Conservation (phyloP, 2,888 invertebrate species). For the Caenorhabditis macrosperma region DNA sequence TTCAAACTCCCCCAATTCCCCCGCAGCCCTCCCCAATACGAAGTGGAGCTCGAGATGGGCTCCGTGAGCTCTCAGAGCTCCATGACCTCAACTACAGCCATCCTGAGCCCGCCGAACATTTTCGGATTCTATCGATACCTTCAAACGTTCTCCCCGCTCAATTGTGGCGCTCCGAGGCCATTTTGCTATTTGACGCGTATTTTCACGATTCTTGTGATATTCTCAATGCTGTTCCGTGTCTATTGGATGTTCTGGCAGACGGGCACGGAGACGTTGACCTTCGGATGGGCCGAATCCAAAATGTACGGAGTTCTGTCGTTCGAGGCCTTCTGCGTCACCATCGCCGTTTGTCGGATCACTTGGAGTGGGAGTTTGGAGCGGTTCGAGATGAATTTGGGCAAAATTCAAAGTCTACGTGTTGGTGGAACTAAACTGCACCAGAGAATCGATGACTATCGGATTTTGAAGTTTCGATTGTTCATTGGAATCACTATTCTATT, state of each 20-base stretch:
- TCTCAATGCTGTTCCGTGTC: not conserved
- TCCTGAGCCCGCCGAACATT: slow-evolving; percentile 12
- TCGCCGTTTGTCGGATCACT: slow-evolving; percentile 1
- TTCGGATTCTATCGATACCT: slow-evolving; percentile 22
- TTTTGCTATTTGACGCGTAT: not conserved
- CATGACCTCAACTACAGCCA: not conserved
- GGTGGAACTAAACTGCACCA: not conserved
- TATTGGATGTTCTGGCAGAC: slow-evolving; percentile 16
- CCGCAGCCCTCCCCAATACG: not conserved
- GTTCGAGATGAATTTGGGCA: slow-evolving; percentile 19
- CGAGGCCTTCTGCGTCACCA: slow-evolving; percentile 5
- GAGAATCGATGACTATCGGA: slow-evolving; percentile 15
- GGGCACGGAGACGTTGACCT: not conserved
- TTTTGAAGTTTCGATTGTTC: slow-evolving; percentile 9
- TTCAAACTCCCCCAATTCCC: not conserved
- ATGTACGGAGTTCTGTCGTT: slow-evolving; percentile 11
- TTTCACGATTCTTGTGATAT: not conserved
- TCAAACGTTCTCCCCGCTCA: slow-evolving; percentile 23
- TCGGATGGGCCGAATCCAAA: slow-evolving; percentile 19
- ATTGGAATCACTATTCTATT: not conserved
- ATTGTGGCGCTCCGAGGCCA: slow-evolving; percentile 2
- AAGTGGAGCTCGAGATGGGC: not conserved
- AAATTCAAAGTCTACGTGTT: slow-evolving; percentile 9
- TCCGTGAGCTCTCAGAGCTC: not conserved
- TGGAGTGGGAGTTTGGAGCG: not conserved